Conservation (phyloP, 1,140 invertebrate species). For the Rhynchophorus ferrugineus region DNA sequence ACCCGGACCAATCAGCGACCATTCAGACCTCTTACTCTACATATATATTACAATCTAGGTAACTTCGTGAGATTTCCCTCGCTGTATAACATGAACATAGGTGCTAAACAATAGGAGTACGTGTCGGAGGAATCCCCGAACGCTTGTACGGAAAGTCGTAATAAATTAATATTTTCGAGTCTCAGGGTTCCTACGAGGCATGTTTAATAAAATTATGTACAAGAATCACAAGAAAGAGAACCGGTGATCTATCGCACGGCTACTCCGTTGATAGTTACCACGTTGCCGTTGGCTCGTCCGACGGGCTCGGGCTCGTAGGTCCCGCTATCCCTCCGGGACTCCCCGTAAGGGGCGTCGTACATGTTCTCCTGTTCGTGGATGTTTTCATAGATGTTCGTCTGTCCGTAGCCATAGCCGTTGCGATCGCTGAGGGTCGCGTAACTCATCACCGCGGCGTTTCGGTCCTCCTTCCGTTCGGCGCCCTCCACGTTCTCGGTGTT, state of each 20-base stretch:
- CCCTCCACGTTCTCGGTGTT: constrained; percentile 82
- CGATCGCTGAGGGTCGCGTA: constrained; percentile 69
- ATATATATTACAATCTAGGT: too few species aligned
- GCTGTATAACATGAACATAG: too few species aligned
- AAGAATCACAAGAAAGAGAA: neutral
- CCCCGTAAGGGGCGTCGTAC: constrained; percentile 57
- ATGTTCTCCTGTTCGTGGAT: constrained; percentile 60
- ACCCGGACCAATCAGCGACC: too few species aligned
- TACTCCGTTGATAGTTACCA: constrained; percentile 66
- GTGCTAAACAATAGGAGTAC: too few species aligned
- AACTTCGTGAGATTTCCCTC: too few species aligned
- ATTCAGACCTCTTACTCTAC: too few species aligned
- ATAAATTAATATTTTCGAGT: too few species aligned
- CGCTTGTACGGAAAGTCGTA: too few species aligned
- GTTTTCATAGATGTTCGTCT: constrained; percentile 62
- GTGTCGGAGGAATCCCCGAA: too few species aligned
- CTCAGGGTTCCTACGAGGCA: neutral
- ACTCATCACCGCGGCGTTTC: constrained; percentile 78
- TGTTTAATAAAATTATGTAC: neutral
- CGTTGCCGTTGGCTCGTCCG: constrained; percentile 47
- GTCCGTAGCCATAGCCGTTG: constrained; percentile 41
- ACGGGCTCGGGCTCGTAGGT: constrained; percentile 64
- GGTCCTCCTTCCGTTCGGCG: constrained; percentile 74
- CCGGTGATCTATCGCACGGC: constrained; percentile 49
- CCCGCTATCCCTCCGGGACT: constrained; percentile 50